Evolutionary conservation across 2,113 vertebrate genomes (phyloP), one percentile per base, ranked within the genome.

Genomic region (Cyprinodon tularosa): DNA sequence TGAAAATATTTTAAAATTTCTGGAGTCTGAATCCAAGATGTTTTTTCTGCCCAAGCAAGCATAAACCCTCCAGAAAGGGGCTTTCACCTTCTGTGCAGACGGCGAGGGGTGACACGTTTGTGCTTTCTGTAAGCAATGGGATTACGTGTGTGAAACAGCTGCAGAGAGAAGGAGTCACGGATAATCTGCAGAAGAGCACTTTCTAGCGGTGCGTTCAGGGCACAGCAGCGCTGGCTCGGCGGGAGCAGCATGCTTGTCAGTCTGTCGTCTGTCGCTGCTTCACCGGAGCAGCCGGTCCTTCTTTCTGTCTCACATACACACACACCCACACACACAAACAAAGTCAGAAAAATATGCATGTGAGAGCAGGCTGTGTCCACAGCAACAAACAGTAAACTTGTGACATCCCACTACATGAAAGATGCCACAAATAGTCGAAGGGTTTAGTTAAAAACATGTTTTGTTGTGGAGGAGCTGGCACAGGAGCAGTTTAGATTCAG

Each of bases 161-260:
- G 71, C 50, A 57, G 50, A 57, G 20, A 42, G 17, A 62, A 61
- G 81, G 86, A 84, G 72, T 71, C 36, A 15, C 65, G 82, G 50
- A 96, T 96, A 96, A 95, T 91, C 95, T 96, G 92, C 95, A 95
- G 93, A 96, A 96, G 95, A 96, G 96, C 96, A 95, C 95, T 95
- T 95, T 94, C 96, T 96, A 96, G 96, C 91, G 96, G 96, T 74
- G 91, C 57, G 81, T 86, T 85, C n/a, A 78, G 87, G 90, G 90
- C 94, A 97, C 91, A 93, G 87, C 95, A 94, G 83, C 67, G 71
- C 14, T 12, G 65, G 68, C 83, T 74, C 87, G 77, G 80, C 80
- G 22, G 84, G 87, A 90, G 86, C 86, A 90, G 90, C 83, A 86
- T 76, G 87, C 68, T 66, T 86, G 83, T 80, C 83, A 62, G 65